phyloP scores from a whole-genome alignment of 2,113 vertebrate species.

The Alosa alosa region DNA sequence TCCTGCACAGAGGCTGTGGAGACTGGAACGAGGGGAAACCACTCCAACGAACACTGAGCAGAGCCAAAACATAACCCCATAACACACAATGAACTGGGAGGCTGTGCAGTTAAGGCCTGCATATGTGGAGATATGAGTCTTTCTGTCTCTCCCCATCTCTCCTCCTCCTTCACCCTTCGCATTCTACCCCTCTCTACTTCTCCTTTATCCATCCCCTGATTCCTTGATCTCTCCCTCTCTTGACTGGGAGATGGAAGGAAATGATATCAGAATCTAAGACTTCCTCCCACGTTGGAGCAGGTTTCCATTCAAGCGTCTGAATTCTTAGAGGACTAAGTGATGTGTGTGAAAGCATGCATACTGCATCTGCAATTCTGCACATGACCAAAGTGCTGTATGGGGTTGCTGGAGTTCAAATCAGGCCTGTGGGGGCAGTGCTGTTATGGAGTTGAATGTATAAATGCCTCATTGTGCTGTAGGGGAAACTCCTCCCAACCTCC shows the following conservation, averaged over 20 bases:
- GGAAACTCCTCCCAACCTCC: slow-evolving; percentile 24
- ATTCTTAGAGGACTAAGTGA: neutral
- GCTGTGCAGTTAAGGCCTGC: neutral
- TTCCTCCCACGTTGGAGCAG: neutral
- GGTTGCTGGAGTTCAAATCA: neutral
- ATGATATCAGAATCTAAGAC: neutral
- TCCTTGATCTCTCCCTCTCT: neutral
- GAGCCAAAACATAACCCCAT: neutral
- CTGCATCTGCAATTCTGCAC: neutral
- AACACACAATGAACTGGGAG: neutral
- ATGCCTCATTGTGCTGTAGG: slow-evolving; percentile 11
- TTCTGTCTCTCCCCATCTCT: neutral
- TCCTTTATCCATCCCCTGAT: neutral
- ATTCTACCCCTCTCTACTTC: neutral
- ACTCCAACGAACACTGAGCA: neutral
- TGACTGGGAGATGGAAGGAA: neutral
- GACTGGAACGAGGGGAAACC: neutral
- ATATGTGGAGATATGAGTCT: neutral
- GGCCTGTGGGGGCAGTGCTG: neutral
- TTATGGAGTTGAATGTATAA: neutral
- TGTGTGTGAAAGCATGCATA: neutral
- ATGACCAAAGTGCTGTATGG: neutral
- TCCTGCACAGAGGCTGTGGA: neutral
- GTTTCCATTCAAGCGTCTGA: neutral
- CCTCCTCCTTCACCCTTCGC: neutral